Evolutionary conservation across 2,888 invertebrate genomes (phyloP).

Genomic region (Drosophila parthenogenetica): DNA sequence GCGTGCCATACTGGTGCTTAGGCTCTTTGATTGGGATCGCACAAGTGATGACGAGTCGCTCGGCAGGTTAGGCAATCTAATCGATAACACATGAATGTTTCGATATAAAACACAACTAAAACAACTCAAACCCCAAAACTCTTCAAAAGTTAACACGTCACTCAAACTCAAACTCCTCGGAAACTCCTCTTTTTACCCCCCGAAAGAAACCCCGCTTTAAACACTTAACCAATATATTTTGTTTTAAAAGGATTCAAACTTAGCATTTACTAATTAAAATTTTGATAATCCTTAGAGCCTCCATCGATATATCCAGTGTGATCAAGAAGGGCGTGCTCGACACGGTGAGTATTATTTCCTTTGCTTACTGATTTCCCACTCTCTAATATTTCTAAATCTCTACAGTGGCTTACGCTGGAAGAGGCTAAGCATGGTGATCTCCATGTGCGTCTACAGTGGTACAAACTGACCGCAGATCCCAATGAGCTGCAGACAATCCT

Average conservation of each 20-base stretch:
- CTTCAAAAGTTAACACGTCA: conserved; percentile 7
- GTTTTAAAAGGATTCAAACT: neutral
- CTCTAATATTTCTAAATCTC: neutral
- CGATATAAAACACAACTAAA: conserved; percentile 23
- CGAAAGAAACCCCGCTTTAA: conserved; percentile 37
- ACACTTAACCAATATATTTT: conserved; percentile 42
- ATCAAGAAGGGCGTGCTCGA: conserved; percentile 90
- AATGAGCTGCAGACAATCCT: conserved; percentile 91
- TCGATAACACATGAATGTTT: conserved; percentile 33
- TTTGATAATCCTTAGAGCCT: conserved; percentile 86
- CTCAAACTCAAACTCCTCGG: conserved; percentile 10
- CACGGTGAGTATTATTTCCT: conserved; percentile 86
- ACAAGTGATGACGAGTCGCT: conserved; percentile 96
- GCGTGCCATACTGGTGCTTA: conserved; percentile 87
- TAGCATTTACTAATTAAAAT: conserved; percentile 2
- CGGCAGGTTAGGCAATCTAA: conserved; percentile 90
- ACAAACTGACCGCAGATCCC: conserved; percentile 90
- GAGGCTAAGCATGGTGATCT: conserved; percentile 98
- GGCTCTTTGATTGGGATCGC: conserved; percentile 96
- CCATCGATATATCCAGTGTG: conserved; percentile 89
- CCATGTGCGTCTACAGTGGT: conserved; percentile 95
- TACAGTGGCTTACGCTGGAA: conserved; percentile 96
- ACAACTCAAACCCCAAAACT: conserved; percentile 3
- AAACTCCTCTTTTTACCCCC: conserved; percentile 29
- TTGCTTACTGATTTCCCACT: no score